Conservation (phyloP, 2,113 vertebrate genomes). For the Varanus komodoensis region DNA sequence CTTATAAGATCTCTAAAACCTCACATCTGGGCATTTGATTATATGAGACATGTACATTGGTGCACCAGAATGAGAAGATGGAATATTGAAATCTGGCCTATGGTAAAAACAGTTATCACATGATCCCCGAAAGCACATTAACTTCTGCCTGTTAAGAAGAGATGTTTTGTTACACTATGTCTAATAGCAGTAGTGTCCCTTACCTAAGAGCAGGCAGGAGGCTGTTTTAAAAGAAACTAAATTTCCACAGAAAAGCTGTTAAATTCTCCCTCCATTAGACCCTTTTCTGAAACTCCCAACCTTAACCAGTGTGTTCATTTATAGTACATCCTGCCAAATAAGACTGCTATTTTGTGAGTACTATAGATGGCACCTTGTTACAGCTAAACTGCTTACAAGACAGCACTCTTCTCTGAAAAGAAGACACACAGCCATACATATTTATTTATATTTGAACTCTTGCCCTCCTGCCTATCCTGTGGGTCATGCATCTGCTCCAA, state of each 20-base stretch:
- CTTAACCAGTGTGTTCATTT: slow-evolving; percentile 70
- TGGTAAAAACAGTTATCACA: neutral
- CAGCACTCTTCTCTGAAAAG: slow-evolving; percentile 75
- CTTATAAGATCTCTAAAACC: neutral
- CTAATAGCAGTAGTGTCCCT: neutral
- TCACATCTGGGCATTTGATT: neutral
- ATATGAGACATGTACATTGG: neutral
- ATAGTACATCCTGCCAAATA: slow-evolving; percentile 51
- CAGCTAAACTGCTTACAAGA: slow-evolving; percentile 75
- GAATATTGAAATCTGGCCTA: neutral
- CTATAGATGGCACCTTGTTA: slow-evolving; percentile 71
- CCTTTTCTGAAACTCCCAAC: slow-evolving; percentile 48
- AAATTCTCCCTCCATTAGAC: neutral
- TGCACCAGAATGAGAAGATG: neutral
- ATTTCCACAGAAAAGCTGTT: slow-evolving; percentile 22
- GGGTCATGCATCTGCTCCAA: slow-evolving; percentile 73
- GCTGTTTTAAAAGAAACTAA: slow-evolving; percentile 20
- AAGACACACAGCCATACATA: slow-evolving; percentile 75
- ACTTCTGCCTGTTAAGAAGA: neutral
- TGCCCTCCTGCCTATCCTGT: slow-evolving; percentile 72
- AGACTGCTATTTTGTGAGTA: slow-evolving; percentile 56
- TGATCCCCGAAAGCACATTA: neutral
- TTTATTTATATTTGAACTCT: slow-evolving; percentile 78
- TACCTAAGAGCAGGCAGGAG: neutral
- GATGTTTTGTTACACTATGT: slow-evolving; percentile 8